Conservation (phyloP, 2,888 invertebrate genomes). For the Apomyelois bistriatella region DNA sequence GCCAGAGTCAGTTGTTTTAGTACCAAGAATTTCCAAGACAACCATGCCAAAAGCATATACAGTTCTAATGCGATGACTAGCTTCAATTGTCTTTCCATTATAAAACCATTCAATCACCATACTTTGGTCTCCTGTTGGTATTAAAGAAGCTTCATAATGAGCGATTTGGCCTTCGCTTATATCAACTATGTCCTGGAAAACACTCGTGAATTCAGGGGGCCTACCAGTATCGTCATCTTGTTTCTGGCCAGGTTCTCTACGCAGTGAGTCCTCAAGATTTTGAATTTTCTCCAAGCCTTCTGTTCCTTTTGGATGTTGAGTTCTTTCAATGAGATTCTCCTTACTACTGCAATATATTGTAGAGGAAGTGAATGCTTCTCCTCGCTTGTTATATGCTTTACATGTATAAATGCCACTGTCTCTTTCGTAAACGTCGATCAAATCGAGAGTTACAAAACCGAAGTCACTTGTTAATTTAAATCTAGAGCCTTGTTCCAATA, state of each 20-base stretch:
- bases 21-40: constrained; percentile 96
- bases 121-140: constrained; percentile 95
- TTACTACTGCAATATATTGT: constrained; percentile 91
- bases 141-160: constrained; percentile 97
- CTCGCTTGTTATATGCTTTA: constrained; percentile 92
- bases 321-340: constrained; percentile 90
- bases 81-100: constrained; percentile 92
- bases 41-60: constrained; percentile 99
- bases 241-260: constrained; percentile 83
- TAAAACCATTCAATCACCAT: constrained; percentile 98
- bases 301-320: constrained; percentile 97
- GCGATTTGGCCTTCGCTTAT: constrained; percentile 97
- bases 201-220: constrained; percentile 92
- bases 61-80: constrained; percentile 93
- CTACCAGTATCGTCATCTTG: constrained; percentile 89
- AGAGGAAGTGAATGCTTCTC: constrained; percentile 95
- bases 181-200: constrained; percentile 89
- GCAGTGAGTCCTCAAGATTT: constrained; percentile 92
- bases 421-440: constrained; percentile 94
- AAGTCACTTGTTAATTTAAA: constrained; percentile 97
- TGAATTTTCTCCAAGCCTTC: constrained; percentile 95
- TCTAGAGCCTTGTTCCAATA: constrained; percentile 91
- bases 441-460: constrained; percentile 96
- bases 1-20: constrained; percentile 95
- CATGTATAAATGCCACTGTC: constrained; percentile 97